Conservation (phyloP, 2,888 invertebrate species). For the Empis stercorea region DNA sequence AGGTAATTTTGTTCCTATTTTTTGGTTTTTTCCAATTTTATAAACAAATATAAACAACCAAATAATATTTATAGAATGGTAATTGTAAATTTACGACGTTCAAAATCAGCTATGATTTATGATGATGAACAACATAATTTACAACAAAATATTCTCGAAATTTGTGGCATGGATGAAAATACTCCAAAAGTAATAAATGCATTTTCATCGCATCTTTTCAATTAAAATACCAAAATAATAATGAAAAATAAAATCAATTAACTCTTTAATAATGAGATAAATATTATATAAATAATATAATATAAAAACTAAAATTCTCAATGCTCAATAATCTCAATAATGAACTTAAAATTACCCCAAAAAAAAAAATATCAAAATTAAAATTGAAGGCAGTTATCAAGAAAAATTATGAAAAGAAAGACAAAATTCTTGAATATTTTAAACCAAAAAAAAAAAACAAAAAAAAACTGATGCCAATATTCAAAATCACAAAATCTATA, state of each 20-base stretch:
- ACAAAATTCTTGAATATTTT: too few relatives aligned
- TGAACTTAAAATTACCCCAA: too few relatives aligned
- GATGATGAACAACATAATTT: constrained; percentile 10
- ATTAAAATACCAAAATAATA: constrained; percentile 6
- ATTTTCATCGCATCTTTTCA: constrained; percentile 30
- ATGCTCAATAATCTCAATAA: too few relatives aligned
- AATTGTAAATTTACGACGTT: constrained; percentile 24
- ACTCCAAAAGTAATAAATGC: constrained; percentile 39
- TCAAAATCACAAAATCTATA: too few relatives aligned
- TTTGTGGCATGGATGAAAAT: constrained; percentile 39
- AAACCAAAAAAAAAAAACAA: too few relatives aligned
- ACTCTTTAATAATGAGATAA: too few relatives aligned
- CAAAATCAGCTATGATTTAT: constrained; percentile 14
- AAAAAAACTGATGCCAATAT: too few relatives aligned
- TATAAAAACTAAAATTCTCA: not conserved
- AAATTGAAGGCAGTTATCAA: too few relatives aligned
- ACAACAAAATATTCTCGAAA: constrained; percentile 34
- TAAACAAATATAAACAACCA: not conserved
- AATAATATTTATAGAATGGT: constrained; percentile 25
- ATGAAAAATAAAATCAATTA: not conserved
- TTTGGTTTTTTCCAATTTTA: not conserved
- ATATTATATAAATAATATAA: too few relatives aligned
- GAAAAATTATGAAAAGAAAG: too few relatives aligned
- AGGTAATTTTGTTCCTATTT: constrained; percentile 24
- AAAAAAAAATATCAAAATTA: too few relatives aligned